Percentiles rank a stretch among this genome's conserved stretches.
Evolutionary conservation across 2,113 vertebrate species (phyloP).

Genomic region (Theristicus caerulescens): DNA sequence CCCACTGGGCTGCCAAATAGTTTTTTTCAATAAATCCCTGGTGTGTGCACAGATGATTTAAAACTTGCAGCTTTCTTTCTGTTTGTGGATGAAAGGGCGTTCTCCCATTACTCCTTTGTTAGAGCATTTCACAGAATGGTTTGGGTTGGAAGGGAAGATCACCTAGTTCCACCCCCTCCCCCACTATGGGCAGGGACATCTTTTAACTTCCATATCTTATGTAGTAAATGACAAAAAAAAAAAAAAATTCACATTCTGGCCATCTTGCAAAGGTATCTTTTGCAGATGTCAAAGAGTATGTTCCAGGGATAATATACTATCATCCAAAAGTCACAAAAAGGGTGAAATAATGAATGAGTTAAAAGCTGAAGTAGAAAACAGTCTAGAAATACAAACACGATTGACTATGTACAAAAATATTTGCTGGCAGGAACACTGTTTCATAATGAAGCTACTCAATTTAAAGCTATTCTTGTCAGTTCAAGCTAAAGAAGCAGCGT

Average conservation of each 20-base stretch:
- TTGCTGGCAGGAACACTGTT: neutral
- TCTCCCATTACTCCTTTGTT: neutral
- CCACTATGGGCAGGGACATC: fast-evolving
- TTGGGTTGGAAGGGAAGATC: neutral
- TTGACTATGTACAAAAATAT: neutral
- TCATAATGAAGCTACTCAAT: neutral
- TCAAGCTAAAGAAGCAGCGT: neutral
- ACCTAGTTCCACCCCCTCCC: neutral
- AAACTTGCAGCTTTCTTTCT: neutral
- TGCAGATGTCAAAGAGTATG: neutral
- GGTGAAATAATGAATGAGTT: neutral
- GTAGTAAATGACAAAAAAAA: neutral
- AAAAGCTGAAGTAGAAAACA: neutral
- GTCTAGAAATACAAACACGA: neutral
- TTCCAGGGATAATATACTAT: neutral
- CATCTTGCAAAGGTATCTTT: neutral
- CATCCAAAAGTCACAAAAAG: neutral
- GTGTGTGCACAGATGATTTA: neutral
- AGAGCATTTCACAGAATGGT: neutral
- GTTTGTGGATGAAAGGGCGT: neutral
- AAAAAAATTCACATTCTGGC: neutral
- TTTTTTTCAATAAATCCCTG: neutral
- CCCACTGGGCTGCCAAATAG: neutral
- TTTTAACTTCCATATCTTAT: neutral
- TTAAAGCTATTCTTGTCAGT: neutral